Evolutionary conservation across 2,113 vertebrate genomes (phyloP), one percentile per base, ranked within the genome.

Genomic region (Xerus inauris): DNA sequence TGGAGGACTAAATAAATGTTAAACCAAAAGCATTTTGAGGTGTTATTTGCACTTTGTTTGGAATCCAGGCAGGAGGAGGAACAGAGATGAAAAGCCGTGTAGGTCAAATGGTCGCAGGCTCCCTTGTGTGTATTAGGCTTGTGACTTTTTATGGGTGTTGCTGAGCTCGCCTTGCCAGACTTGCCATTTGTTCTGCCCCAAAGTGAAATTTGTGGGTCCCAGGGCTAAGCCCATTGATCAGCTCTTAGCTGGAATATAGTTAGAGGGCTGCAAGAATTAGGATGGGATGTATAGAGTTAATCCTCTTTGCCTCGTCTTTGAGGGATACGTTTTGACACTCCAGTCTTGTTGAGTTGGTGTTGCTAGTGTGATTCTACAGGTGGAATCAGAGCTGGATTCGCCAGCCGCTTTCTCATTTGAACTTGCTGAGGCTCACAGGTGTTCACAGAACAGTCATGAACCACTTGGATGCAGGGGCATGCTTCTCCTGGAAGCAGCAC

Each of bases 361-460:
- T 75, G 45, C 72, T 62, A 40, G 19, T 38, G 38, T 32, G 35
- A 30, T 62, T 32, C n/a, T 22, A 10, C 22, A 38, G 17, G 32
- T 12, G 12, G 19, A 47, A 35, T 71, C 82, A 57, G 35, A 83
- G 38, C 22, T 57, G 22, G 19, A 19, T 38, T 42, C 40, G 49
- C 40, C 19, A 26, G 30, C 45, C 16, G 22, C 57, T 62, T 64
- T 67, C 54, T 42, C 57, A 17, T 0, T 6, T 32, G 65, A 62
- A 38, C 17, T 54, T 65, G n/a, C 35, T 65, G 3, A 71, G 83
- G 57, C 64, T 67, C 26, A 6, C 2, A 8, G 54, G n/a, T 35
- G 62, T 26, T 79, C 75, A 20, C 20, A 17, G 54, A 54, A 8
- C 1, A 0, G 0, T n/a, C 45, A 6, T 0, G 0, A 30, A 32